These are phyloP conservation scores for Callyntrura sp. DNA, from an alignment of 2,888 invertebrate species.

Conservation along the genomic window DNA sequence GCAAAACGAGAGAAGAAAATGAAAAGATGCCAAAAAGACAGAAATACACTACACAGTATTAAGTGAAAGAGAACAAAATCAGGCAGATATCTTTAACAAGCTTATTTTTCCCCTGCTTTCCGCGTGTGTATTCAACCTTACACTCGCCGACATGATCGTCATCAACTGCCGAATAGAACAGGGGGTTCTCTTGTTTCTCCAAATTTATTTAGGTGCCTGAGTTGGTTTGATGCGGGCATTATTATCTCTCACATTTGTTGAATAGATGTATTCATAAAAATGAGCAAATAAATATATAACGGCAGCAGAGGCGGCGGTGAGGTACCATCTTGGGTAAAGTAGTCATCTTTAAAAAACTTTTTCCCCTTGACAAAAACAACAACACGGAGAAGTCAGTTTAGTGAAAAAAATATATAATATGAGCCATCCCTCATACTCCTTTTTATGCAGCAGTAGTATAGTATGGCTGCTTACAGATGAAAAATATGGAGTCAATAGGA, in stretches of 20 bases:
- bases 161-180: neutral
- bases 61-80: slow-evolving; percentile 5
- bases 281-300: neutral
- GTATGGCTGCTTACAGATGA: neutral
- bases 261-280: slow-evolving; percentile 24
- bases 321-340: neutral
- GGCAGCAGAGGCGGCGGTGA: neutral
- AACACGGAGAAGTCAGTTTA: slow-evolving; percentile 19
- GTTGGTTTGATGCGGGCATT: neutral
- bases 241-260: slow-evolving; percentile 1
- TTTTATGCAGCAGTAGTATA: neutral
- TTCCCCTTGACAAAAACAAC: slow-evolving; percentile 63
- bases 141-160: neutral
- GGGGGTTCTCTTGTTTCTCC: neutral
- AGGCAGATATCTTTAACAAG: slow-evolving; percentile 70
- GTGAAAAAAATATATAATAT: neutral
- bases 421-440: neutral
- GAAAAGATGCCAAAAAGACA: slow-evolving; percentile 59
- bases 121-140: slow-evolving; percentile 42
- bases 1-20: slow-evolving; percentile 32
- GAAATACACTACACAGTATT: neutral
- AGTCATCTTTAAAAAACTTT: slow-evolving; percentile 52
- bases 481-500: slow-evolving; percentile 35
- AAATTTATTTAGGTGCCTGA: slow-evolving; percentile 20
- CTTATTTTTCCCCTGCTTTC: slow-evolving; percentile 6